phyloP scores from a whole-genome alignment of 2,888 invertebrate species.

The Stenodera caucasica region DNA sequence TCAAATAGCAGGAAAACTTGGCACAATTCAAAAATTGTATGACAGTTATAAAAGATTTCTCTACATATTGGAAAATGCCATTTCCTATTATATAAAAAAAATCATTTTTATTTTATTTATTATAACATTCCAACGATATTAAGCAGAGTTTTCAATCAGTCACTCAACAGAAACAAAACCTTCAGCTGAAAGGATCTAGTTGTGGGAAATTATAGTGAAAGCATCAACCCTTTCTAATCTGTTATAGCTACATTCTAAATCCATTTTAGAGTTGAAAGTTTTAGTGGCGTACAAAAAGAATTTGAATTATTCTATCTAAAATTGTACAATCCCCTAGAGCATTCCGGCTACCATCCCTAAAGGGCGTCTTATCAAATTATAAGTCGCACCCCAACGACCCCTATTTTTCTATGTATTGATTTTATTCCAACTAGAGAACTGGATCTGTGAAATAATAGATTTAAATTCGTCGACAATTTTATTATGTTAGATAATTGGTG shows the following conservation, averaged over 20 bases:
- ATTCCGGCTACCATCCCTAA: background rate
- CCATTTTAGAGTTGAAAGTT: background rate
- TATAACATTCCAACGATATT: too few species aligned
- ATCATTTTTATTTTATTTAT: too few species aligned
- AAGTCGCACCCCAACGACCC: background rate
- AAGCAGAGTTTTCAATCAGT: too few species aligned
- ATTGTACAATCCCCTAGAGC: background rate
- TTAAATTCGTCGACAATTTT: too few species aligned
- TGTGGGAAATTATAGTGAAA: background rate
- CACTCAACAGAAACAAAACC: background rate
- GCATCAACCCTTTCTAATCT: background rate
- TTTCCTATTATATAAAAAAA: background rate
- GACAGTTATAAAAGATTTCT: constrained; percentile 24
- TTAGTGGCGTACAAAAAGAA: background rate
- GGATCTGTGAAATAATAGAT: too few species aligned
- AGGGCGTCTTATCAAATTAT: background rate
- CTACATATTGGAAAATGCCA: background rate
- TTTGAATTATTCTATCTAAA: background rate
- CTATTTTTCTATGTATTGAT: background rate
- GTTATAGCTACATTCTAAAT: background rate
- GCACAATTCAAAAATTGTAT: constrained; percentile 11
- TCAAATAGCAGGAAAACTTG: constrained; percentile 17
- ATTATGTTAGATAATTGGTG: too few species aligned
- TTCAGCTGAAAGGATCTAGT: background rate
- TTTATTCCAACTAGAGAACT: background rate